phyloP scores from a whole-genome alignment of 2,888 invertebrate species.

The Acronicta aceris region DNA sequence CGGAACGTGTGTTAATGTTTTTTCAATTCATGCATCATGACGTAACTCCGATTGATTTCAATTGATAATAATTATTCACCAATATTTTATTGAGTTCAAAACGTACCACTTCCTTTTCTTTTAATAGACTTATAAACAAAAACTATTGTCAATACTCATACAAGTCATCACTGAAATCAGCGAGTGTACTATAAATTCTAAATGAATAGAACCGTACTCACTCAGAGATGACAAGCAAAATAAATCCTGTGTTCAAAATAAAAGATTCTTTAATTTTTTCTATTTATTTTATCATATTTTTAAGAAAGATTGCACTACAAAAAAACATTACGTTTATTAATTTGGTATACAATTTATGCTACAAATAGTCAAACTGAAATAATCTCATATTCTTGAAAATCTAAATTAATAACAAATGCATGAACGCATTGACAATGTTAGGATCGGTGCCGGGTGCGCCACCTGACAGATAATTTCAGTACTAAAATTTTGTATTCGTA shows the following conservation, averaged over 20 bases:
- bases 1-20: background rate
- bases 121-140: background rate
- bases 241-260: slow-evolving; percentile 62
- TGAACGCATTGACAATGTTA: slow-evolving; percentile 69
- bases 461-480: slow-evolving; percentile 74
- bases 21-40: slow-evolving; percentile 11
- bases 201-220: slow-evolving; percentile 35
- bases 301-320: no score
- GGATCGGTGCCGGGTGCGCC: slow-evolving; percentile 65
- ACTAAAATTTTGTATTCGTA: slow-evolving; percentile 89
- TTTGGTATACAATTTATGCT: background rate
- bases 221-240: slow-evolving; percentile 69
- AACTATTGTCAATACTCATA: background rate
- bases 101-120: no score
- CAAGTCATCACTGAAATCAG: no score
- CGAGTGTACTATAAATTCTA: background rate
- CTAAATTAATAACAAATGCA: slow-evolving; percentile 7
- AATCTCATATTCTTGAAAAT: background rate
- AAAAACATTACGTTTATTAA: no score
- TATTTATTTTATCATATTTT: background rate
- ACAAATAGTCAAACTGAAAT: background rate
- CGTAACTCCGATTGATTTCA: no score
- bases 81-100: no score
- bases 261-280: background rate
- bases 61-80: no score